phyloP scores from a whole-genome alignment of 2,888 invertebrate genomes.

The Drosophila recens region DNA sequence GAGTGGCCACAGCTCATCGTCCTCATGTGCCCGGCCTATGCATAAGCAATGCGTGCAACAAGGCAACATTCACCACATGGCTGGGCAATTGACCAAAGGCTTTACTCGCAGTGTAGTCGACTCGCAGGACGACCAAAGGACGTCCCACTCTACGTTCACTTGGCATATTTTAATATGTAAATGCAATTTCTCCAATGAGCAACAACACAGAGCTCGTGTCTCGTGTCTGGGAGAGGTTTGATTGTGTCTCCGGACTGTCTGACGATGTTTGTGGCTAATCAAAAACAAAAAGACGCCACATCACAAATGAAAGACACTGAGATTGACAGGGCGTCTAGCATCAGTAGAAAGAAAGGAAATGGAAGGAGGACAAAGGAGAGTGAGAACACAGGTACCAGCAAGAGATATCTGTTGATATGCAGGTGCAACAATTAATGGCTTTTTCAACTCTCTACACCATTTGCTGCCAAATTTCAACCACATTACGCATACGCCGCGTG shows the following conservation, averaged over 20 bases:
- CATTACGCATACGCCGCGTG: slow-evolving; percentile 64
- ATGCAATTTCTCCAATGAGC: slow-evolving; percentile 80
- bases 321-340: neutral
- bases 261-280: slow-evolving; percentile 70
- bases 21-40: slow-evolving; percentile 56
- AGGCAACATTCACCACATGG: slow-evolving; percentile 62
- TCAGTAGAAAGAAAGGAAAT: neutral
- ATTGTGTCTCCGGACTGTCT: slow-evolving; percentile 46
- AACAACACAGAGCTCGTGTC: slow-evolving; percentile 38
- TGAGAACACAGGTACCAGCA: neutral
- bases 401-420: slow-evolving; percentile 19
- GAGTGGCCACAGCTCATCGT: slow-evolving; percentile 27
- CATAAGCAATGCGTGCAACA: slow-evolving; percentile 68
- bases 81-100: slow-evolving; percentile 72
- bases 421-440: slow-evolving; percentile 65
- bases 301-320: slow-evolving; percentile 28
- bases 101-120: slow-evolving; percentile 23
- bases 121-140: slow-evolving; percentile 17
- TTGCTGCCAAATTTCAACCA: slow-evolving; percentile 34
- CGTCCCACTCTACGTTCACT: slow-evolving; percentile 35
- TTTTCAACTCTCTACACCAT: slow-evolving; percentile 33
- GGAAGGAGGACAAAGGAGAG: neutral
- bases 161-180: slow-evolving; percentile 81
- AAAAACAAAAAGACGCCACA: slow-evolving; percentile 66
- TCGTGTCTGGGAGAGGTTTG: slow-evolving; percentile 12